These are phyloP conservation scores for Fissipunctia ypsillon DNA, from an alignment of 2,888 invertebrate species.

Conservation along the genomic window DNA sequence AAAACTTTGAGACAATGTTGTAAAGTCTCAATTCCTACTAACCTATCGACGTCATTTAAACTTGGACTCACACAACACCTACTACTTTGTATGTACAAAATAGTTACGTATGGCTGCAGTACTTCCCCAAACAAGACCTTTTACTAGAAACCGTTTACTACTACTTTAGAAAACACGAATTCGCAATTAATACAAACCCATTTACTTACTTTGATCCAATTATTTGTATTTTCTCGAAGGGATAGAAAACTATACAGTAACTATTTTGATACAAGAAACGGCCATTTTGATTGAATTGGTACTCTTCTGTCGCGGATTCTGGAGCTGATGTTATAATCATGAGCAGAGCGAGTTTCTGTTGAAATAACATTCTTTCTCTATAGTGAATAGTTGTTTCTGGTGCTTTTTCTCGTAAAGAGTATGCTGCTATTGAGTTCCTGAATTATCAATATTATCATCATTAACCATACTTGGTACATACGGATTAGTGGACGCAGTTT, in stretches of 20 bases:
- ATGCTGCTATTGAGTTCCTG: not conserved
- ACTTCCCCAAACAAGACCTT: not conserved
- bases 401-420: not conserved
- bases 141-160: not conserved
- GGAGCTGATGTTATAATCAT: conserved; percentile 19
- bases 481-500: not conserved
- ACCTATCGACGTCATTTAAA: not conserved
- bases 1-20: not conserved
- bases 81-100: not conserved
- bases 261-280: conserved; percentile 67
- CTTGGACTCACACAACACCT: not conserved
- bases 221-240: conserved; percentile 27
- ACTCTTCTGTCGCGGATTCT: conserved; percentile 53
- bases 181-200: conserved; percentile 33
- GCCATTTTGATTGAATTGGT: conserved; percentile 73
- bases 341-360: conserved; percentile 18
- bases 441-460: not conserved
- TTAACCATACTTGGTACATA: not conserved
- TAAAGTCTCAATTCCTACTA: not conserved
- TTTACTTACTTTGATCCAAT: conserved; percentile 14
- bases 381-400: not conserved
- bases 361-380: not conserved
- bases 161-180: conserved; percentile 28
- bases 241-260: conserved; percentile 53
- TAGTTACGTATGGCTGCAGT: not conserved